Conservation (phyloP, 2,113 vertebrate genomes). For the Semicossyphus pulcher region DNA sequence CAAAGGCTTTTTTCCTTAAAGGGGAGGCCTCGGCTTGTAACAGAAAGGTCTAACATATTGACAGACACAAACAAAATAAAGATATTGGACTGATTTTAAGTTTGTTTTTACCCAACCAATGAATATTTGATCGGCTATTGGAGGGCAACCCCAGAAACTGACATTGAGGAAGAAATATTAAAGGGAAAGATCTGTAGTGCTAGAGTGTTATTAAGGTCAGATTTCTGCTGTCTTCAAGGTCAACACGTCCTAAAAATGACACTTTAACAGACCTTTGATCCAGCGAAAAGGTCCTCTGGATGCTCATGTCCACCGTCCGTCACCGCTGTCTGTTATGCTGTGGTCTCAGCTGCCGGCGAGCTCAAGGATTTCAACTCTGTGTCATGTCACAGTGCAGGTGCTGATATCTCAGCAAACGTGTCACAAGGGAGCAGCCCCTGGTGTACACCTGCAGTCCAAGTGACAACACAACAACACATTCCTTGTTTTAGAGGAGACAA, state of each 20-base stretch:
- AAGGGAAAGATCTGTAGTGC: background rate
- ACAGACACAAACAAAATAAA: no score
- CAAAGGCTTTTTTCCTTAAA: no score
- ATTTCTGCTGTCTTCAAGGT: conserved; percentile 1
- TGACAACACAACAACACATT: conserved; percentile 58
- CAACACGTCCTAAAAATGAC: conserved; percentile 21
- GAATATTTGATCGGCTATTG: no score
- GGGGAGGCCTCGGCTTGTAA: no score
- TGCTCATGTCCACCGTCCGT: conserved; percentile 57
- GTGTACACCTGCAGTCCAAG: conserved; percentile 60
- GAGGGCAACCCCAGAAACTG: no score
- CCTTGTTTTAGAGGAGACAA: conserved; percentile 41
- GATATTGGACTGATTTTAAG: no score
- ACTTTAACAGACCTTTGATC: conserved; percentile 52
- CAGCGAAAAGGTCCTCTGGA: conserved; percentile 50
- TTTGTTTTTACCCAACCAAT: no score
- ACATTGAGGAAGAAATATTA: background rate
- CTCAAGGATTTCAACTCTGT: conserved; percentile 53
- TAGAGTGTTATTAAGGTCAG: conserved; percentile 29
- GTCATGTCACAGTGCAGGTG: conserved; percentile 58
- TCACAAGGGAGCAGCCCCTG: conserved; percentile 54
- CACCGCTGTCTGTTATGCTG: conserved; percentile 40
- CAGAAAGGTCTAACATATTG: no score
- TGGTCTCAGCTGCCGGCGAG: conserved; percentile 49
- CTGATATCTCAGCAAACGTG: conserved; percentile 64